A percentile compares a stretch with the other conserved stretches of the same genome.
Evolutionary conservation across 2,113 vertebrate genomes (phyloP).

Genomic region (Colaptes auratus): DNA sequence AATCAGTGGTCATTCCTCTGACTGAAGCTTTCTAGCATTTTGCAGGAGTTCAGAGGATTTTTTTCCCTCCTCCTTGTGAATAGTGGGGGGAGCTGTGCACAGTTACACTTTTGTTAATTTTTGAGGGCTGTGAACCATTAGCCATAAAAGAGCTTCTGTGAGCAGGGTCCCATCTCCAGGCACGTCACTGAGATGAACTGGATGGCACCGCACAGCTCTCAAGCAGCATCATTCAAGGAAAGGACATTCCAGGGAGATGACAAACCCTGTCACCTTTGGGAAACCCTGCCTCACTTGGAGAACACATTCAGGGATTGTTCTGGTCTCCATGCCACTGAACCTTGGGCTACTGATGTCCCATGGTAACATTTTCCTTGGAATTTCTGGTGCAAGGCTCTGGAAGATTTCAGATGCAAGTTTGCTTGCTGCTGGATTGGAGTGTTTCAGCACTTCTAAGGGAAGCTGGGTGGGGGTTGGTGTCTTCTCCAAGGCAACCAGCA

Average conservation of each 20-base stretch:
- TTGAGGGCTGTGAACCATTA: background rate
- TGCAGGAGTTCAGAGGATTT: background rate
- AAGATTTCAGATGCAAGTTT: background rate
- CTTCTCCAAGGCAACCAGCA: too few species aligned
- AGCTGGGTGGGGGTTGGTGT: background rate
- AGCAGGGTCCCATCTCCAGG: background rate
- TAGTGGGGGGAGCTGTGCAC: background rate
- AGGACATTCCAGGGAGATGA: constrained; percentile 43
- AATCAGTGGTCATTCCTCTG: background rate
- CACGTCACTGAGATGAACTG: background rate
- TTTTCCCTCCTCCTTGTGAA: background rate
- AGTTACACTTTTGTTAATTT: constrained; percentile 56
- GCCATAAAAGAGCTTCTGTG: constrained; percentile 35
- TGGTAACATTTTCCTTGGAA: background rate
- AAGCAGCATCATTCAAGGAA: background rate
- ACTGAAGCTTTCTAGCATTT: background rate
- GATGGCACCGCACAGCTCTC: background rate
- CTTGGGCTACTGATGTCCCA: background rate
- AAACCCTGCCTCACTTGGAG: background rate
- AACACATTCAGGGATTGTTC: constrained; percentile 48
- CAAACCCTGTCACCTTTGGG: constrained; percentile 10
- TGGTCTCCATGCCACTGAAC: background rate
- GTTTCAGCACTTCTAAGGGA: background rate
- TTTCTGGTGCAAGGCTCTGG: background rate
- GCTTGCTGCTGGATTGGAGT: background rate